phyloP scores from a whole-genome alignment of 2,113 vertebrate species.

The Hemicordylus capensis region DNA sequence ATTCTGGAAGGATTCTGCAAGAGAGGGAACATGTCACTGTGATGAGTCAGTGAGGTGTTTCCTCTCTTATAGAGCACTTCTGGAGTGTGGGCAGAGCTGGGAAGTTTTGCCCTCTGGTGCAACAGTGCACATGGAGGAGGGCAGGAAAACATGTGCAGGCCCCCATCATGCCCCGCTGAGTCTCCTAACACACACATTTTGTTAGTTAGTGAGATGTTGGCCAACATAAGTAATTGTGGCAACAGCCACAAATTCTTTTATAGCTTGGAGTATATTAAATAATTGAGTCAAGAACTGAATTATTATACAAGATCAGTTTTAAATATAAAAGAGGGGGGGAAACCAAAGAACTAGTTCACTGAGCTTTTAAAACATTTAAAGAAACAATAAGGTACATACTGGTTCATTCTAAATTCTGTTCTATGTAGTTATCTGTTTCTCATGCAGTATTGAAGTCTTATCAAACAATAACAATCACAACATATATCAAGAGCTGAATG shows the following conservation, averaged over 20 bases:
- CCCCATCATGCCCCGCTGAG: too few species aligned
- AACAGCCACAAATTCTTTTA: background rate
- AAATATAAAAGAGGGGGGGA: background rate
- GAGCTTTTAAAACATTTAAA: background rate
- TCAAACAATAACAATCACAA: background rate
- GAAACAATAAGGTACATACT: background rate
- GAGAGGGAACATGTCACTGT: too few species aligned
- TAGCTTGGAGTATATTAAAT: background rate
- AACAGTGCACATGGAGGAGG: too few species aligned
- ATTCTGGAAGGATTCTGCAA: too few species aligned
- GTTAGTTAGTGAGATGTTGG: too few species aligned
- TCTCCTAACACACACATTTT: too few species aligned
- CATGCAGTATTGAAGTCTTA: background rate
- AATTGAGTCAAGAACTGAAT: background rate
- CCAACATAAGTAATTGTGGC: background rate
- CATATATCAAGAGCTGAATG: background rate
- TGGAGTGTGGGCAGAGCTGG: too few species aligned
- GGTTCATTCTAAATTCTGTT: background rate
- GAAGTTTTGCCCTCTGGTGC: too few species aligned
- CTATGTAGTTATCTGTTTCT: background rate
- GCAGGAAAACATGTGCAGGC: too few species aligned
- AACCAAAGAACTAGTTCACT: background rate
- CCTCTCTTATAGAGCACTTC: too few species aligned
- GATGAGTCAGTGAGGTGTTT: too few species aligned
- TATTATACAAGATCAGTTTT: background rate